A percentile compares a stretch with the other conserved stretches of the same genome.
These are phyloP conservation scores for Mesochorus sp. DNA, from an alignment of 2,888 invertebrate species.

Conservation along the genomic window DNA sequence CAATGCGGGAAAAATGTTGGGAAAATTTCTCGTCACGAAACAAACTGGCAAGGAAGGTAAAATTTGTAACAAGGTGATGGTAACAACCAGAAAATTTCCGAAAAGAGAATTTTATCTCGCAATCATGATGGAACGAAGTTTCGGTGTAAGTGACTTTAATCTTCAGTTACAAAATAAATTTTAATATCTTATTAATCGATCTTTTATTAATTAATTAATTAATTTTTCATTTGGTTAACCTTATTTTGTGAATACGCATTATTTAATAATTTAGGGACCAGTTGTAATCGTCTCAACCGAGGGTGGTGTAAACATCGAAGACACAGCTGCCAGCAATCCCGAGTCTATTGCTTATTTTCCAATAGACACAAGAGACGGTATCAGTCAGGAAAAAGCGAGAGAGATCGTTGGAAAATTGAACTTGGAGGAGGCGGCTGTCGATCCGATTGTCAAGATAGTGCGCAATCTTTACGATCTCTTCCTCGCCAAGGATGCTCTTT, in stretches of 20 bases:
- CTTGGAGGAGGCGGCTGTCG: constrained; percentile 85
- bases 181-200: constrained; percentile 65
- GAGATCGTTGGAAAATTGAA: constrained; percentile 90
- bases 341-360: constrained; percentile 95
- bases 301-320: constrained; percentile 98
- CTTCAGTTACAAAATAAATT: neutral
- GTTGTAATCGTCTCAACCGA: constrained; percentile 98
- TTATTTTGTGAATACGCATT: constrained; percentile 62
- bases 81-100: constrained; percentile 97
- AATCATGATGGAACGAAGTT: constrained; percentile 98
- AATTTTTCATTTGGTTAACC: no score
- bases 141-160: constrained; percentile 86
- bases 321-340: constrained; percentile 96
- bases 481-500: constrained; percentile 92
- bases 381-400: constrained; percentile 89
- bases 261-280: constrained; percentile 87
- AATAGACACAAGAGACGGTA: constrained; percentile 91
- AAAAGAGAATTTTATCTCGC: constrained; percentile 98
- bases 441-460: constrained; percentile 89
- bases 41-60: constrained; percentile 97
- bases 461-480: constrained; percentile 93
- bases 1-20: constrained; percentile 93
- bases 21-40: constrained; percentile 95
- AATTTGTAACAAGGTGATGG: constrained; percentile 97
- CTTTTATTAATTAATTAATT: no score